phyloP scores from a whole-genome alignment of 2,797 vertebrate species.

The Ctenosaura bakeri region DNA sequence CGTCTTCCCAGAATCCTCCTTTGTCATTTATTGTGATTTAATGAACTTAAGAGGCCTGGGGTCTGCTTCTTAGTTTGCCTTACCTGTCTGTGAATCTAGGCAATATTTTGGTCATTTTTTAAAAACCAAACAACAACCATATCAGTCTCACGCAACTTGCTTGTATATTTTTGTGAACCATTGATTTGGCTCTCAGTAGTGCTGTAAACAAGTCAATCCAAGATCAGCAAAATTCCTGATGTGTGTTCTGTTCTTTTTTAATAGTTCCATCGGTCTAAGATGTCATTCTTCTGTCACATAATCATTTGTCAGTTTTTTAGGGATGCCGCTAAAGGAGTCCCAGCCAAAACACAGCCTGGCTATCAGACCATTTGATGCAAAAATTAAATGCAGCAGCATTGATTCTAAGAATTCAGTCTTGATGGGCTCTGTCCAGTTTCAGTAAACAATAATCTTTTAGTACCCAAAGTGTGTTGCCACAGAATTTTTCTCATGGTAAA shows the following conservation, averaged over 20 bases:
- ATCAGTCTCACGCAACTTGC: background rate
- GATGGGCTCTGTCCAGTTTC: background rate
- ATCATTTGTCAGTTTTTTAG: background rate
- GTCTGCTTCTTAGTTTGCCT: background rate
- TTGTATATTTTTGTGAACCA: background rate
- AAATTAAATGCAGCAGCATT: constrained; percentile 43
- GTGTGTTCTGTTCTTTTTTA: constrained; percentile 25
- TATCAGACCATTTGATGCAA: background rate
- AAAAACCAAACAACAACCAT: background rate
- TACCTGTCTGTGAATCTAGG: background rate
- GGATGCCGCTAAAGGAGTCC: background rate
- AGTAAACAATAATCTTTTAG: background rate
- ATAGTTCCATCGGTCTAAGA: background rate
- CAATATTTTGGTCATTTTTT: too few species aligned
- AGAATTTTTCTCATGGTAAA: constrained; percentile 38
- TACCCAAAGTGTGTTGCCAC: constrained; percentile 32
- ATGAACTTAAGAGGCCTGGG: constrained; percentile 18
- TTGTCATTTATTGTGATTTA: constrained; percentile 51
- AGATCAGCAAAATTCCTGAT: rapidly evolving
- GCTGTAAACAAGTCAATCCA: rapidly evolving
- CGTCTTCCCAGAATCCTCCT: constrained; percentile 38
- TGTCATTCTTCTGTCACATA: background rate
- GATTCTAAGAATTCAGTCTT: constrained; percentile 25
- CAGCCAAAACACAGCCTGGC: rapidly evolving
- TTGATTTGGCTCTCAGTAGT: rapidly evolving